A percentile compares a stretch with the other conserved stretches of the same genome.
phyloP scores from a whole-genome alignment of 1,140 invertebrate species.

The Acyrthosiphon pisum region DNA sequence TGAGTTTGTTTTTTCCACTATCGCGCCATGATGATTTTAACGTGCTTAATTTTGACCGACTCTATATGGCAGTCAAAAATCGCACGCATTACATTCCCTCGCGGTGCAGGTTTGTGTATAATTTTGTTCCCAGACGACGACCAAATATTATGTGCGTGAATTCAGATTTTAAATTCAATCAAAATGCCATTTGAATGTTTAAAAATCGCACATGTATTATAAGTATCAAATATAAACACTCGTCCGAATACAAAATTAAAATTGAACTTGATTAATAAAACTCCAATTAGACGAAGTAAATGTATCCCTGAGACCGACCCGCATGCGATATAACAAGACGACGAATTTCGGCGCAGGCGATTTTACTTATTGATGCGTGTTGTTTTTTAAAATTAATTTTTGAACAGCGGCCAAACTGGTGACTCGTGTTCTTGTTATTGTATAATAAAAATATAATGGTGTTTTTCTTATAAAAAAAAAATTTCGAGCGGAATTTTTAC shows the following conservation, averaged over 20 bases:
- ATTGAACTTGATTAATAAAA: slow-evolving; percentile 29
- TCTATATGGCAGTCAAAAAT: background rate
- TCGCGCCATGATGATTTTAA: background rate
- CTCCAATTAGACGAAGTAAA: background rate
- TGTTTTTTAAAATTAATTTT: slow-evolving; percentile 13
- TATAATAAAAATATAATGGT: background rate
- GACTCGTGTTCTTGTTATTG: background rate
- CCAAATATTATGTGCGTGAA: background rate
- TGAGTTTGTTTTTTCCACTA: background rate
- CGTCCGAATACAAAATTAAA: background rate
- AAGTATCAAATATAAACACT: background rate
- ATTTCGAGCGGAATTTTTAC: background rate
- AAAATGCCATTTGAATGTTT: background rate
- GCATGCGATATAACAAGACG: background rate
- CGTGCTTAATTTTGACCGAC: background rate
- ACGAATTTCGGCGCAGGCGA: background rate
- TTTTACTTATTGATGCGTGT: background rate
- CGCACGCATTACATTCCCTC: background rate
- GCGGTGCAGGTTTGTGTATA: background rate
- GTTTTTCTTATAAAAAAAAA: background rate
- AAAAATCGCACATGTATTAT: background rate
- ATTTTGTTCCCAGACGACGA: background rate
- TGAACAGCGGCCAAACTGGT: background rate
- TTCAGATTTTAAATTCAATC: background rate
- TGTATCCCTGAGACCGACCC: background rate